Conservation (phyloP, 2,797 vertebrate genomes). For the Lithobates sylvaticus region DNA sequence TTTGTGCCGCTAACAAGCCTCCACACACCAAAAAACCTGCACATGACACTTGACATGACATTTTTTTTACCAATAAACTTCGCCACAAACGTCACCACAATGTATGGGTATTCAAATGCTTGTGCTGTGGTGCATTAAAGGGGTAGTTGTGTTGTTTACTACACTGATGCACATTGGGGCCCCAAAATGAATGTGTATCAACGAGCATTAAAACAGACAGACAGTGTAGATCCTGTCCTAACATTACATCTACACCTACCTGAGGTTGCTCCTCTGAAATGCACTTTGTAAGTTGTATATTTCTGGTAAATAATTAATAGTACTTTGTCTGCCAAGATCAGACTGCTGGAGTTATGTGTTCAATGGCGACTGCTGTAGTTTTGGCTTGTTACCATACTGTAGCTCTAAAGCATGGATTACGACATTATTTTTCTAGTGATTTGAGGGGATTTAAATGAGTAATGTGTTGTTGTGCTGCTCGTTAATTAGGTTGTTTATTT, state of each 20-base stretch:
- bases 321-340: slow-evolving; percentile 6
- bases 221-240: not conserved
- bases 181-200: not conserved
- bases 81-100: too few relatives aligned
- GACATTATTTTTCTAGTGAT: not conserved
- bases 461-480: not conserved
- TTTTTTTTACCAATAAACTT: too few relatives aligned
- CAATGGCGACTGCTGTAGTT: not conserved
- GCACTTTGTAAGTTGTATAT: not conserved
- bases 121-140: too few relatives aligned
- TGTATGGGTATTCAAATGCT: too few relatives aligned
- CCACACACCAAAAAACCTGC: too few relatives aligned
- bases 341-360: slow-evolving; percentile 2
- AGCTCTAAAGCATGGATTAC: slow-evolving; percentile 1
- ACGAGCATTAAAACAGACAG: not conserved
- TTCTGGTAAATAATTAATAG: slow-evolving; percentile 1
- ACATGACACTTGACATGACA: too few relatives aligned
- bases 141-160: too few relatives aligned
- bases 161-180: too few relatives aligned
- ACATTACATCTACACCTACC: not conserved
- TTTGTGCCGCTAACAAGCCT: too few relatives aligned
- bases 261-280: not conserved
- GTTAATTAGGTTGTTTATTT: not conserved
- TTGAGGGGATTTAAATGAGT: not conserved
- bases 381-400: slow-evolving; percentile 9